Evolutionary conservation across 2,888 invertebrate species (phyloP), one percentile per base, ranked within the genome.

Genomic region (Hesperia comma): DNA sequence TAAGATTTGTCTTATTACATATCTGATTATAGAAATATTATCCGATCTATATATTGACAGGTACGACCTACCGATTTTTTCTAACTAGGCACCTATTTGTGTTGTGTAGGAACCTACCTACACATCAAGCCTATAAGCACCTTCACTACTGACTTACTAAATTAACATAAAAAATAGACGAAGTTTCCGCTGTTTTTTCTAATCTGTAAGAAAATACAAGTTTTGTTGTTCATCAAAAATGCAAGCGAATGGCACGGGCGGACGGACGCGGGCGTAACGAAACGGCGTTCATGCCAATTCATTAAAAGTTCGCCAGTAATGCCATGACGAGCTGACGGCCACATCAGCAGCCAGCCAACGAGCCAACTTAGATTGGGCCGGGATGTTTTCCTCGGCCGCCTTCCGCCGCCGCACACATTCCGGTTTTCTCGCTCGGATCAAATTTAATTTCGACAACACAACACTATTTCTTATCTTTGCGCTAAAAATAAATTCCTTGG

Each of bases 291-390:
- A 74, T 73, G 80, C 78, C 84, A 82, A 87, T 88, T 89, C 87
- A 89, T 89, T 89, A 88, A 89, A 89, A 89, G 77, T 89, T 88
- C 80, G 74, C 71, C 77, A 73, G 74, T 81, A 85, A 84, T 79
- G 83, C 81, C 78, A 46, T 46, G 43, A 46, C 43, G 63, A 37
- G 56, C 19, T 51, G 19, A 33, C 46, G 63, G 32, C 55, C 33
- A 60, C 60, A 60, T 60, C 60, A 60, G 55, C 80, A 82, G 83
- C 82, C 82, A 82, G 78, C 83, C 83, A 87, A 88, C 86, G 88
- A 84, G 82, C 84, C 81, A 81, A 88, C 81, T 88, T 88, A 88
- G 88, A 88, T 88, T 88, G 87, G 58, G 58, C 58, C 56, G 51
- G 56, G 40, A 51, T 63, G 63, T 63, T 63, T 26, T 49, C 46